Percentiles rank a stretch among this genome's conserved stretches.
Evolutionary conservation across 2,113 vertebrate genomes (phyloP).

Genomic region (Tichodroma muraria): DNA sequence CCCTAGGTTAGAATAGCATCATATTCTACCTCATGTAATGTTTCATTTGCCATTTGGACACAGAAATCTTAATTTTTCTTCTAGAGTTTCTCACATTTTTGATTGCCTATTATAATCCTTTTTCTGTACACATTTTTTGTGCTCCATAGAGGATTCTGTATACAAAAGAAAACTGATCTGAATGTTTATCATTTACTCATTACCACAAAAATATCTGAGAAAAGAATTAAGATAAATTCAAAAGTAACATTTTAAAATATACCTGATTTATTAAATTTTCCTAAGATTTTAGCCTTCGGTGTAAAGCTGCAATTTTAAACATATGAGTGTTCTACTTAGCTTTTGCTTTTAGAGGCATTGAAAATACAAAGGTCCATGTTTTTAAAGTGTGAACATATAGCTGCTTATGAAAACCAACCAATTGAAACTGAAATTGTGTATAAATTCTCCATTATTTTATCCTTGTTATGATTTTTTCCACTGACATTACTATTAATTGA

Average conservation of each 20-base stretch:
- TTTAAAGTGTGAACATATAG: neutral
- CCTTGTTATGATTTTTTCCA: neutral
- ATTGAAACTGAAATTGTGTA: neutral
- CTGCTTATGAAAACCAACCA: neutral
- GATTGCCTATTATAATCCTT: neutral
- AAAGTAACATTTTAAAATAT: neutral
- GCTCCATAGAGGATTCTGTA: neutral
- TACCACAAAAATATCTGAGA: neutral
- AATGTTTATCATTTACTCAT: neutral
- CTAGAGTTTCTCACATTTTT: neutral
- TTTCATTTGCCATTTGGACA: neutral
- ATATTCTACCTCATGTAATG: neutral
- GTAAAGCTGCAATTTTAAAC: neutral
- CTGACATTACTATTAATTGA: neutral
- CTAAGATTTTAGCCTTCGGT: neutral
- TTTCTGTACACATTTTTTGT: neutral
- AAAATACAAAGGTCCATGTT: neutral
- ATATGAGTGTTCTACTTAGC: accelerated
- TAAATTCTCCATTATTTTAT: neutral
- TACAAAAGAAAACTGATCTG: neutral
- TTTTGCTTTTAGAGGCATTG: neutral
- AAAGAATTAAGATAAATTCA: neutral
- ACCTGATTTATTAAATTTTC: neutral
- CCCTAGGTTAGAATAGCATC: neutral
- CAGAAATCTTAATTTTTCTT: neutral